Evolutionary conservation across 2,113 vertebrate genomes (phyloP).

Genomic region (Zapus hudsonius): DNA sequence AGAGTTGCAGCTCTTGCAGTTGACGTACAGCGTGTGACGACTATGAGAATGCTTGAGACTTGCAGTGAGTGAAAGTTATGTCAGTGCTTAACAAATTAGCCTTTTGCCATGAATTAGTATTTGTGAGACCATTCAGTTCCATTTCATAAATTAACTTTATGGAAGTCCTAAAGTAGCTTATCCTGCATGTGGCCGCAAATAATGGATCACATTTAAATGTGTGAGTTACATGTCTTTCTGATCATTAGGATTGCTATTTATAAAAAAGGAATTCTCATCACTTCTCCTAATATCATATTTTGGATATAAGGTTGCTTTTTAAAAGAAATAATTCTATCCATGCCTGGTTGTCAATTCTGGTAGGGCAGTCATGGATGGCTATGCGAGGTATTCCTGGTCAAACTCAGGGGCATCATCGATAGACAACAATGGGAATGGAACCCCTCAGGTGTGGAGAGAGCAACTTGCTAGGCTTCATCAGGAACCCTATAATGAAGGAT

Average conservation of each 20-base stretch:
- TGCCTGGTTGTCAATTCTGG: not conserved
- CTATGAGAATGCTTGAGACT: no score
- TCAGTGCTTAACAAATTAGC: not conserved
- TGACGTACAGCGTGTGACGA: not conserved
- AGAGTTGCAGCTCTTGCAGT: not conserved
- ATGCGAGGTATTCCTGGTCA: rapidly evolving
- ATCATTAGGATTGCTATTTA: not conserved
- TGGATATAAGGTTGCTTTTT: not conserved
- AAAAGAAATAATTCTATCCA: not conserved
- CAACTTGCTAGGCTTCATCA: not conserved
- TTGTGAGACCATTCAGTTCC: not conserved
- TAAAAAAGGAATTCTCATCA: not conserved
- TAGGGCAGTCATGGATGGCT: no score
- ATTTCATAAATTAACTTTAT: not conserved
- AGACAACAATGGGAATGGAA: rapidly evolving
- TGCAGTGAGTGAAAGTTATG: not conserved
- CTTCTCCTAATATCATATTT: not conserved
- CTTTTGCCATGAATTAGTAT: conserved; percentile 4
- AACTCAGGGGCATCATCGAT: rapidly evolving
- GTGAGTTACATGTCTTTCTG: not conserved
- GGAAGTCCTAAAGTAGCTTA: not conserved
- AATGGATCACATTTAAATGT: not conserved
- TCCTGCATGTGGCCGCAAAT: not conserved
- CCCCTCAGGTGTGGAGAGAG: no score
- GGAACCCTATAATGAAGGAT: not conserved